Conservation (phyloP, 2,113 vertebrate genomes). For the Eulemur rufifrons region DNA sequence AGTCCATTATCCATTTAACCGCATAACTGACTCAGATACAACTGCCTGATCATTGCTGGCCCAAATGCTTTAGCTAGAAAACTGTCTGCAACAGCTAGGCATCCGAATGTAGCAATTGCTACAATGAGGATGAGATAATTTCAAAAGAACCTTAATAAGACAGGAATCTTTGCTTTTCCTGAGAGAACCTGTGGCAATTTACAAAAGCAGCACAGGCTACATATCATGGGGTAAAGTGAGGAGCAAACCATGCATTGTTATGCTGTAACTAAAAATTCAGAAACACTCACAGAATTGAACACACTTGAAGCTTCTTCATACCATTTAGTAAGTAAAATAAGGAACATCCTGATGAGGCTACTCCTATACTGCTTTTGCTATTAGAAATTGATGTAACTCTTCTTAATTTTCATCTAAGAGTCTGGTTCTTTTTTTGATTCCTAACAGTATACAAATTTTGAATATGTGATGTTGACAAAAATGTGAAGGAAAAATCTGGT, state of each 20-base stretch:
- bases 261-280: background rate
- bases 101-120: constrained; percentile 54
- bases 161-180: constrained; percentile 11
- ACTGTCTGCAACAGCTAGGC: constrained; percentile 32
- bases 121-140: background rate
- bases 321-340: background rate
- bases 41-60: constrained; percentile 69
- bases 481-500: background rate
- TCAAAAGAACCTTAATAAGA: background rate
- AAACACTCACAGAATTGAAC: background rate
- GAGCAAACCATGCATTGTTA: background rate
- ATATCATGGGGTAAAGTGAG: background rate
- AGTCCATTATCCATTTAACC: constrained; percentile 80
- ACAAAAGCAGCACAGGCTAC: background rate
- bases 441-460: background rate
- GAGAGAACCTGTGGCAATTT: background rate
- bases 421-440: background rate
- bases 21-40: constrained; percentile 75
- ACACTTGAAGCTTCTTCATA: background rate
- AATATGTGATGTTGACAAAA: background rate
- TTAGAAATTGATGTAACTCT: background rate
- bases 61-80: constrained; percentile 70
- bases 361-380: background rate
- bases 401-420: background rate
- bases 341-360: background rate